Conservation (phyloP, 2,797 vertebrate species). For the Enteromius treurensis region DNA sequence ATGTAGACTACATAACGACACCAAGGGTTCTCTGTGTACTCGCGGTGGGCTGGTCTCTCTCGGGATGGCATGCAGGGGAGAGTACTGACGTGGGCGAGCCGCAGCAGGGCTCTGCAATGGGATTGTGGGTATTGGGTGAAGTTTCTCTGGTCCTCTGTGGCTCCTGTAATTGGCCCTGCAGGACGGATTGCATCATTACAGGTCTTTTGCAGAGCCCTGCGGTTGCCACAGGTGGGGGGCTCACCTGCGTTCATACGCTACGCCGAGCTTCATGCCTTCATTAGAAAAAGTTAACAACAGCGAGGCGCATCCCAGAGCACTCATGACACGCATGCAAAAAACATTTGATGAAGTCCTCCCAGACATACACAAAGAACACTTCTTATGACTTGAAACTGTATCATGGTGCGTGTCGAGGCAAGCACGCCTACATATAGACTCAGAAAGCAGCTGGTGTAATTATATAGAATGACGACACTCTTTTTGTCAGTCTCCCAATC, state of each 20-base stretch:
- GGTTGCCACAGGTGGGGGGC: constrained; percentile 62
- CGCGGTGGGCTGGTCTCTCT: constrained; percentile 31
- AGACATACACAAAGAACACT: constrained; percentile 25
- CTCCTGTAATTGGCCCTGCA: constrained; percentile 58
- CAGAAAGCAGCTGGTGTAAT: constrained; percentile 28
- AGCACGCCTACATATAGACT: constrained; percentile 15
- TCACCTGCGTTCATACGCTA: constrained; percentile 69
- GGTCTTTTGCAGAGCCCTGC: constrained; percentile 56
- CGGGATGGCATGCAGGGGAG: constrained; percentile 46
- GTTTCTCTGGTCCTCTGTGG: constrained; percentile 55
- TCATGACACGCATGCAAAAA: constrained; percentile 32
- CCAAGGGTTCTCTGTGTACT: constrained; percentile 12
- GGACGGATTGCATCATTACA: constrained; percentile 69
- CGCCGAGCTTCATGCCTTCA: constrained; percentile 68
- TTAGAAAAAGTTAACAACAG: constrained; percentile 70
- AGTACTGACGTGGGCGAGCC: constrained; percentile 54
- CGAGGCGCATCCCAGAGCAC: constrained; percentile 49
- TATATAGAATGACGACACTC: constrained; percentile 11
- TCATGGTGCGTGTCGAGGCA: not conserved
- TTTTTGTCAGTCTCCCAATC: not conserved
- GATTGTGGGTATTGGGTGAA: constrained; percentile 39
- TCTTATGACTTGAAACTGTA: constrained; percentile 26
- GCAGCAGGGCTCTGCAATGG: constrained; percentile 48
- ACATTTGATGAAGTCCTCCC: constrained; percentile 25
- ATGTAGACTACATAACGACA: not conserved